Evolutionary conservation across 2,888 invertebrate species (phyloP), one percentile per base, ranked within the genome.

Genomic region (Cephalotes varians): DNA sequence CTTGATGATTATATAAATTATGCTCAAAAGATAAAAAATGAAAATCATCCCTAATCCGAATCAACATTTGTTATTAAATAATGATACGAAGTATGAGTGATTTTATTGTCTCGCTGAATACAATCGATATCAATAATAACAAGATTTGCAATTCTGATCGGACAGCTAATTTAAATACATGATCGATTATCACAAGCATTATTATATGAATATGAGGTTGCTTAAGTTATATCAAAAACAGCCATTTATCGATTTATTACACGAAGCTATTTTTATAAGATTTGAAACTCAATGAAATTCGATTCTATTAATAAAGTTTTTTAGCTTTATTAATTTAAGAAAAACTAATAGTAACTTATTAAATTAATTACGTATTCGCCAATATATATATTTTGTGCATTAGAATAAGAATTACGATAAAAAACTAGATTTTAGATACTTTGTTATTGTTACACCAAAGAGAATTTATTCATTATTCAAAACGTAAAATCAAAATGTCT

Each of bases 61-160:
- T 71, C 44, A 34, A 44, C 12, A 40, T 44, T 31, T n/a, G 18
- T 47, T 44, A 77, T 34, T 79, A n/a, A 18, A 40, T 28, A 51
- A 3, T 18, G 15, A 4, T 49, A 49, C n/a, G 25, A 31, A 18
- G 44, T 54, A 56, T 34, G 34, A 72, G 44, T 79, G 77, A 56
- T 79, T 72, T 71, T 79, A 72, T 56, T 71, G 44, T 44, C 71
- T 72, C 18, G 44, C 7, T 44, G 34, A 56, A 79, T 56, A 37
- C 40, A 72, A 56, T 79, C 72, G 31, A 71, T 71, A 77, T 77
- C 72, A 79, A 56, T 72, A 79, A 79, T 79, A 71, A 71, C 34
- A 56, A 34, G n/a, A 79, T 79, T 79, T 79, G 56, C 73, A 79
- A 79, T 58, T 71, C 77, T 34, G 44, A 79, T 79, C 51, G 25